phyloP scores from a whole-genome alignment of 2,113 vertebrate genomes.

The Sylvilagus bachmani region DNA sequence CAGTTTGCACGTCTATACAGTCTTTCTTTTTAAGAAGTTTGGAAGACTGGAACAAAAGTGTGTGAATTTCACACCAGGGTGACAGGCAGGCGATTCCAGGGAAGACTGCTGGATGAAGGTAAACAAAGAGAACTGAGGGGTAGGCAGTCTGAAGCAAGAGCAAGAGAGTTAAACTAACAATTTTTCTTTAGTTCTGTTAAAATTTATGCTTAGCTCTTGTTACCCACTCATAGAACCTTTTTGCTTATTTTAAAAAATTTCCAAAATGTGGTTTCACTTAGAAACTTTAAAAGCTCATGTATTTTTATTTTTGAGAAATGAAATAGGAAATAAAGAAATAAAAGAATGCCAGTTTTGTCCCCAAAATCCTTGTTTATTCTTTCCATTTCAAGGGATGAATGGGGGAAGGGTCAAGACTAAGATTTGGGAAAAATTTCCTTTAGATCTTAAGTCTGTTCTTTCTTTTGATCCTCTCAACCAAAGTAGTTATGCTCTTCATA shows the following conservation, averaged over 20 bases:
- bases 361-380: not conserved
- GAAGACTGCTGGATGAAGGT: not conserved
- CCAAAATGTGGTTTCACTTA: slow-evolving; percentile 26
- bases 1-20: slow-evolving; percentile 42
- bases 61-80: not conserved
- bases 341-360: not conserved
- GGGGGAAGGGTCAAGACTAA: not conserved
- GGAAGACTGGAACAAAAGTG: not conserved
- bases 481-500: not conserved
- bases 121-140: not conserved
- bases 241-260: slow-evolving; percentile 14
- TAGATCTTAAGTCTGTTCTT: not conserved
- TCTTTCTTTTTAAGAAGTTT: slow-evolving; percentile 35
- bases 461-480: not conserved
- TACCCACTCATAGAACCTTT: not conserved
- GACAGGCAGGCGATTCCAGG: rapidly evolving
- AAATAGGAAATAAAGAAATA: slow-evolving; percentile 24
- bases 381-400: not conserved
- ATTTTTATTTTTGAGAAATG: slow-evolving; percentile 44
- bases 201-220: slow-evolving; percentile 52
- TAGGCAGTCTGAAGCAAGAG: not conserved
- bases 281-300: not conserved
- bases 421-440: not conserved
- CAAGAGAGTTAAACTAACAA: not conserved
- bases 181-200: slow-evolving; percentile 52